Evolutionary conservation across 2,888 invertebrate species (phyloP), one percentile per base, ranked within the genome.

Genomic region (Pinctada fucata): DNA sequence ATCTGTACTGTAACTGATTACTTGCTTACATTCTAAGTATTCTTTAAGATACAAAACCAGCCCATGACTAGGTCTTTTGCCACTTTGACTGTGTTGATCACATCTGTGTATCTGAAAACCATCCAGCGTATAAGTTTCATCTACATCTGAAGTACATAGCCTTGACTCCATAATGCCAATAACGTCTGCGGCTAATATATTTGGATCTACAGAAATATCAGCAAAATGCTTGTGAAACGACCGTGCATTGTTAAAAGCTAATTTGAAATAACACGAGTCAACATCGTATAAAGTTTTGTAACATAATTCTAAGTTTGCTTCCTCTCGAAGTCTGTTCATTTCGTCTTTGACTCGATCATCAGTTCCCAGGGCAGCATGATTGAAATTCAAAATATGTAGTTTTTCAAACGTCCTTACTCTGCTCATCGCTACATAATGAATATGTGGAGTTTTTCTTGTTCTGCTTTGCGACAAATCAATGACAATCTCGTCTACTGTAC

Each of bases 351-450:
- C n/a, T n/a, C n/a, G n/a, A n/a, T n/a, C n/a, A n/a, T n/a, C n/a
- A n/a, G n/a, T n/a, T n/a, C n/a, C n/a, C n/a, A n/a, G n/a, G n/a
- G n/a, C n/a, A n/a, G n/a, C n/a, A n/a, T n/a, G n/a, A n/a, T n/a
- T n/a, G n/a, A n/a, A n/a, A n/a, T n/a, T n/a, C n/a, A n/a, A n/a
- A n/a, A n/a, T n/a, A n/a, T n/a, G n/a, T n/a, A n/a, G n/a, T n/a
- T n/a, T n/a, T n/a, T n/a, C n/a, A n/a, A n/a, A n/a, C 10, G 83
- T 79, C 45, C 77, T 76, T 16, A 81, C 81, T 70, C 82, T 65
- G 50, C 77, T 79, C 10, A 82, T 50, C 49, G 79, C 82, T 71
- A 82, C 82, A 79, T 82, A 83, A 48, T 82, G 80, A 10, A 80
- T 52, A 69, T 82, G 81, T 45, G 80, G 80, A 58, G 77, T 69